These are phyloP conservation scores for Chalcosyrphus nemorum DNA, from an alignment of 2,888 invertebrate genomes.

Conservation along the genomic window DNA sequence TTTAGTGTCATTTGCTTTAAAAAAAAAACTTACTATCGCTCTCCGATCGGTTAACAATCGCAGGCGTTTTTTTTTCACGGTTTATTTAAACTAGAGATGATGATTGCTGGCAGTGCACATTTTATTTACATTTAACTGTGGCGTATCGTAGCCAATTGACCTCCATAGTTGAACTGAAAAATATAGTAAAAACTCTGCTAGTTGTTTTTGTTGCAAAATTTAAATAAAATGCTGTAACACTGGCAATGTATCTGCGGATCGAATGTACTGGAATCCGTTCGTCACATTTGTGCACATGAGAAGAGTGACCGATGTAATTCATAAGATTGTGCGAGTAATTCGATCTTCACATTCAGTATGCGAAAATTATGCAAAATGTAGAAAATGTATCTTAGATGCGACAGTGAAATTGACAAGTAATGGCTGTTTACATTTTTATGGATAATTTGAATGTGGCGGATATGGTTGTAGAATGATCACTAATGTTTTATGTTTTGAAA, in stretches of 20 bases:
- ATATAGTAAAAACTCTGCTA: neutral
- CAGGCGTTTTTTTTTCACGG: slow-evolving; percentile 7
- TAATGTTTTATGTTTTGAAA: slow-evolving; percentile 5
- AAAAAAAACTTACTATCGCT: slow-evolving; percentile 14
- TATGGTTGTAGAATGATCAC: neutral
- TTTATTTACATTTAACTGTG: slow-evolving; percentile 26
- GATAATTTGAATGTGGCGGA: neutral
- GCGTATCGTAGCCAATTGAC: slow-evolving; percentile 67
- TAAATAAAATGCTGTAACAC: slow-evolving; percentile 32
- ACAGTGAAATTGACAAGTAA: neutral
- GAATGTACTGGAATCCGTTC: slow-evolving; percentile 45
- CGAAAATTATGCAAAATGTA: slow-evolving; percentile 49
- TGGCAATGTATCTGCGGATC: slow-evolving; percentile 2
- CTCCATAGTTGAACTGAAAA: slow-evolving; percentile 66
- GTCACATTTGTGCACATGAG: neutral
- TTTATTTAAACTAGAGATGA: slow-evolving; percentile 36
- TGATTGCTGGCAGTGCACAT: slow-evolving; percentile 28
- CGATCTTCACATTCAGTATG: slow-evolving; percentile 37
- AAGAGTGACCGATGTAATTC: neutral
- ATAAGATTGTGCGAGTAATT: slow-evolving; percentile 25
- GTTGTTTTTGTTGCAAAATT: neutral
- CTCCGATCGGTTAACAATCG: slow-evolving; percentile 51
- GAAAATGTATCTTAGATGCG: neutral
- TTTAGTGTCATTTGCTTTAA: slow-evolving; percentile 37
- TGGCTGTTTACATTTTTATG: slow-evolving; percentile 18